Base-by-base conservation (phyloP, 1,140 invertebrate species). In the Nomia melanderi region DNA sequence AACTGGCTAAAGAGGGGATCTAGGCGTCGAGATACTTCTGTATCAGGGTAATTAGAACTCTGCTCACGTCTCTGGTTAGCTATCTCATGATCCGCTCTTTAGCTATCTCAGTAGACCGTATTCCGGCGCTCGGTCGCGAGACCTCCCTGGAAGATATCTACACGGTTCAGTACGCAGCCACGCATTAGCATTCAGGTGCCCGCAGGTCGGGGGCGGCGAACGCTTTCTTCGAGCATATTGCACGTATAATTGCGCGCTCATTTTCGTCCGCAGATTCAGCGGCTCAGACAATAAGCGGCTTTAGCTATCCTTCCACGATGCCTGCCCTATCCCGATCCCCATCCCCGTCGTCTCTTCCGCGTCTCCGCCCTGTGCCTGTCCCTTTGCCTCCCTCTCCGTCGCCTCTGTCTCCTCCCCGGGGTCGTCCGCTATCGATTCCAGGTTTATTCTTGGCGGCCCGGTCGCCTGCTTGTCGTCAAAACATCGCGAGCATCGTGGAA, bases 391-490 rank as follows among this genome's bases (percentile, higher is more conserved):
- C 50, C 54, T 23, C 56, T 57, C 50, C 53, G 47, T 14, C 47
- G 74, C 54, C 41, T 23, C 76, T 66, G 71, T 75, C 73, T 76
- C 62, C 39, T 59, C 14, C 54, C 76, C 65, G 56, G 83, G 47
- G 60, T 81, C 81, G 82, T 84, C 73, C 79, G 81, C 82, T 88
- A 88, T 88, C 80, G 87, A 88, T 88, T 89, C 85, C 82, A 77
- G 79, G 88, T 89, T 89, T 89, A 89, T 89, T 89, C 88, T 88
- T 88, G 82, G 87, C 84, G 78, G 63, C 62, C 53, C 53, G 62
- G 50, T 82, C 81, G 86, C 86, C 86, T 87, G 78, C 54, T 80
- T 75, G 79, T 82, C 84, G 81, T 87, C 86, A 87, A 88, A 88
- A 86, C 85, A 82, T 82, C 79, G 66, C 67, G 71, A 82, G 73